These are phyloP conservation scores for Jacana jacana DNA, from an alignment of 2,113 vertebrate genomes.

Conservation along the genomic window DNA sequence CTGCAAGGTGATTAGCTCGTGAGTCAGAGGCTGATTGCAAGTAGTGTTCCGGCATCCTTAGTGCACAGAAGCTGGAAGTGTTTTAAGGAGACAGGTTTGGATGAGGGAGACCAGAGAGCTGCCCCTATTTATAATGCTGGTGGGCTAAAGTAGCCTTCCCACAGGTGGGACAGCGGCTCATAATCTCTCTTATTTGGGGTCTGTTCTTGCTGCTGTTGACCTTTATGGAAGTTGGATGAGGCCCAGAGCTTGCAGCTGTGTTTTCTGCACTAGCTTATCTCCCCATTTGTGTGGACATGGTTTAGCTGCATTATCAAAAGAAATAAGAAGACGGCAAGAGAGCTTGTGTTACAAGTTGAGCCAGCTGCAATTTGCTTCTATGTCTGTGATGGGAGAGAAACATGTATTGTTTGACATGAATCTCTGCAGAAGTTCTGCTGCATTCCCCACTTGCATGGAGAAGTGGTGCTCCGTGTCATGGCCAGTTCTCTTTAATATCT, in stretches of 20 bases:
- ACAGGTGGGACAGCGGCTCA: not conserved
- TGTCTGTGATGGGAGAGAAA: not conserved
- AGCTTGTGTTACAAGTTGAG: not conserved
- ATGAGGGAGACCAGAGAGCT: not conserved
- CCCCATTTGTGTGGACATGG: accelerated
- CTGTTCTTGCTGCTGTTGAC: not conserved
- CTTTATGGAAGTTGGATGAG: not conserved
- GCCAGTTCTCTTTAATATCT: not conserved
- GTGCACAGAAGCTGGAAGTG: not conserved
- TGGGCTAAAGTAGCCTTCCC: not conserved
- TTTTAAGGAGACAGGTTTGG: not conserved
- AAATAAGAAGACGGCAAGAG: not conserved
- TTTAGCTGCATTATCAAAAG: not conserved
- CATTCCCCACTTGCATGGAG: not conserved
- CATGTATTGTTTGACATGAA: not conserved
- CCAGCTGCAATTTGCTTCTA: not conserved
- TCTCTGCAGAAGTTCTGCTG: not conserved
- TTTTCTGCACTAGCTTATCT: not conserved
- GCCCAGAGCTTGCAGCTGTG: not conserved
- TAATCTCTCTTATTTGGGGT: accelerated
- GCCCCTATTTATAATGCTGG: not conserved
- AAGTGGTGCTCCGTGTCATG: not conserved
- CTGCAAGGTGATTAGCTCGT: accelerated
- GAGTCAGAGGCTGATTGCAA: not conserved
- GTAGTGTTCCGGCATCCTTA: not conserved